These are phyloP conservation scores for Nasua narica DNA, from an alignment of 2,797 vertebrate species.

Conservation along the genomic window DNA sequence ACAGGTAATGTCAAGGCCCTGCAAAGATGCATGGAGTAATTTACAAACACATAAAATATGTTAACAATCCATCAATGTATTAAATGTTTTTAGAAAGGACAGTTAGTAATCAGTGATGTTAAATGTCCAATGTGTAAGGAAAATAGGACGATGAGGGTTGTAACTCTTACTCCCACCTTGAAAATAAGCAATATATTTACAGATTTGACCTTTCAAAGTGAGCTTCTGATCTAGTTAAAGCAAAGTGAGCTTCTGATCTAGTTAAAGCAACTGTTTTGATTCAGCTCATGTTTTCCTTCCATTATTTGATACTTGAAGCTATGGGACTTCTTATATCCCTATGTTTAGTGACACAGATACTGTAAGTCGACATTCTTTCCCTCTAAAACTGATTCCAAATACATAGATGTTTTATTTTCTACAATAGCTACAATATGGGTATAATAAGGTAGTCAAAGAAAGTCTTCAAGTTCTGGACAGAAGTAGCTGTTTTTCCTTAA, in stretches of 20 bases:
- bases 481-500: not conserved
- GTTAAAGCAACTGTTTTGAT: not conserved
- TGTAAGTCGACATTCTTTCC: not conserved
- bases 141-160: not conserved
- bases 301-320: not conserved
- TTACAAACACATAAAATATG: not conserved
- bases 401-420: not conserved
- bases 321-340: not conserved
- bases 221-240: not conserved
- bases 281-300: not conserved
- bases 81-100: not conserved
- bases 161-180: not conserved
- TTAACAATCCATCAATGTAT: not conserved
- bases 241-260: not conserved
- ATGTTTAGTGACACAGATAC: not conserved
- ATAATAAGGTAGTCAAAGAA: not conserved
- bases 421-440: not conserved
- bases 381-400: not conserved
- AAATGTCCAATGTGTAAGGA: not conserved
- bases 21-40: not conserved
- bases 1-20: not conserved
- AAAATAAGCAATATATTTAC: slow-evolving; percentile 12
- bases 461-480: not conserved
- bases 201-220: not conserved
- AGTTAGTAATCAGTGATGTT: not conserved